phyloP scores from a whole-genome alignment of 1,140 invertebrate genomes.

The Aphis gossypii region DNA sequence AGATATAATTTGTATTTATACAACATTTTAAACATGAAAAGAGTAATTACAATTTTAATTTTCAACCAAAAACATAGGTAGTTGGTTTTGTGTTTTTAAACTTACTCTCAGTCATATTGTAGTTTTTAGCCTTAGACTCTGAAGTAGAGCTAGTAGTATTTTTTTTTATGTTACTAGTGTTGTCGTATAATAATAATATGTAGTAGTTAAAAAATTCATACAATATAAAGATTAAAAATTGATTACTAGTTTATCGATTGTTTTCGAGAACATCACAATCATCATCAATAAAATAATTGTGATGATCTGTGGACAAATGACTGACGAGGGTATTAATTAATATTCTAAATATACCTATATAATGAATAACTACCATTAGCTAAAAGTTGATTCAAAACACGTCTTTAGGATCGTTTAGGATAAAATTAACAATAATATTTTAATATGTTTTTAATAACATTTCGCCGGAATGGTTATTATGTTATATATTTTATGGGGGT shows the following conservation, averaged over 20 bases:
- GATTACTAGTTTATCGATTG: background rate
- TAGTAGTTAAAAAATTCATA: too few species aligned
- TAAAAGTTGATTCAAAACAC: background rate
- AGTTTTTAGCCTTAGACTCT: background rate
- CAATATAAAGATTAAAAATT: background rate
- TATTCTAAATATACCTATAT: too few species aligned
- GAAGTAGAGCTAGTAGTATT: background rate
- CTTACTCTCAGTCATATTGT: background rate
- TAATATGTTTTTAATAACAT: background rate
- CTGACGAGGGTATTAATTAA: background rate
- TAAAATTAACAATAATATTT: constrained; percentile 3
- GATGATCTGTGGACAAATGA: background rate
- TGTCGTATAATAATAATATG: too few species aligned
- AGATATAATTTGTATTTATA: too few species aligned
- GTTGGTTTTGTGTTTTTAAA: background rate
- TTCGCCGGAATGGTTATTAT: background rate
- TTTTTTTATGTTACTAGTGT: too few species aligned
- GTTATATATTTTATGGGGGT: background rate
- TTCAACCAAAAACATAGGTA: background rate
- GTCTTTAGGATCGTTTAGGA: background rate
- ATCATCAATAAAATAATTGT: background rate
- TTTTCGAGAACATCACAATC: background rate
- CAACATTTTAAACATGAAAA: background rate
- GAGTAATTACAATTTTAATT: background rate
- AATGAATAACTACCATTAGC: too few species aligned